These are phyloP conservation scores for Hylomyscus alleni DNA, from an alignment of 2,797 vertebrate genomes.

Conservation along the genomic window DNA sequence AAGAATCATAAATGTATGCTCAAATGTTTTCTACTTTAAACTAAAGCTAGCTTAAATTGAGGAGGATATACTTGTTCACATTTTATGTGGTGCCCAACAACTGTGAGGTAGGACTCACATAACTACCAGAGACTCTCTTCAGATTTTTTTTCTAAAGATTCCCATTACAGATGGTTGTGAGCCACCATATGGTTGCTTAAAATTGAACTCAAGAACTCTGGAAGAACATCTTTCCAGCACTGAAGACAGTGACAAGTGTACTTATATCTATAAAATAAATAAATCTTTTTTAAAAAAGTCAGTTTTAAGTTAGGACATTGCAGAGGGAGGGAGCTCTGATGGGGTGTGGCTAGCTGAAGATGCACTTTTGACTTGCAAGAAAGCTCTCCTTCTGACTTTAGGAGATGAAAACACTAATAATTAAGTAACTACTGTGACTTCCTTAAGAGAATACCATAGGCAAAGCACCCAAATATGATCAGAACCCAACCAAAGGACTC, in stretches of 20 bases:
- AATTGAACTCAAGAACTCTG: too few species aligned
- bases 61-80: background rate
- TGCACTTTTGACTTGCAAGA: background rate
- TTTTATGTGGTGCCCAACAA: background rate
- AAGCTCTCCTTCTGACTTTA: background rate
- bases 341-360: background rate
- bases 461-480: background rate
- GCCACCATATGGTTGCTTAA: too few species aligned
- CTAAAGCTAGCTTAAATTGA: background rate
- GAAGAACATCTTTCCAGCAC: too few species aligned
- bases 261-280: background rate
- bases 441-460: background rate
- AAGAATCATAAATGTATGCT: background rate
- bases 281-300: background rate
- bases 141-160: slow-evolving; percentile 48
- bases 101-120: background rate
- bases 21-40: background rate
- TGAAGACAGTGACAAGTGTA: background rate
- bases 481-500: background rate
- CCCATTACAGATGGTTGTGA: too few species aligned
- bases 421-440: background rate
- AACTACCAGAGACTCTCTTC: background rate
- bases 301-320: background rate
- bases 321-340: background rate
- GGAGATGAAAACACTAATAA: background rate